Conservation (phyloP, 1,140 invertebrate genomes). For the Reticulitermes speratus region DNA sequence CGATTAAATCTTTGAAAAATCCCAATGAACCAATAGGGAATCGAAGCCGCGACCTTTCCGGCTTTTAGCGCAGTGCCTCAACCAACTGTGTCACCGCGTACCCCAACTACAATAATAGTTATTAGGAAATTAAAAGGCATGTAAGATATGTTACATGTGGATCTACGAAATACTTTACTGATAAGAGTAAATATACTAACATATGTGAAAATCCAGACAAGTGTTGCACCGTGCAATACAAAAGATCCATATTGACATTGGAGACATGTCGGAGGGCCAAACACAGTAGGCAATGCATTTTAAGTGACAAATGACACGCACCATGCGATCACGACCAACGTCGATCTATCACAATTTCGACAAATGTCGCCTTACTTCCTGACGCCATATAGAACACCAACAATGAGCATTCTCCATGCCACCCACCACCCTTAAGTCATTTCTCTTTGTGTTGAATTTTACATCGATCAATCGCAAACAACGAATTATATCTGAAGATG, state of each 20-base stretch:
- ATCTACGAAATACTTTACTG: too few relatives aligned
- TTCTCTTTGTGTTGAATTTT: not conserved
- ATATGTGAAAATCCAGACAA: not conserved
- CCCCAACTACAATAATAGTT: too few relatives aligned
- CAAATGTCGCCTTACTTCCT: slow-evolving; percentile 10
- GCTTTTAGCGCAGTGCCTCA: too few relatives aligned
- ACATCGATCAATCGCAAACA: not conserved
- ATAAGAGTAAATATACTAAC: too few relatives aligned
- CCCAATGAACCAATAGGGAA: too few relatives aligned
- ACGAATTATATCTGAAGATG: not conserved
- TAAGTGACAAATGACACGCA: slow-evolving; percentile 15
- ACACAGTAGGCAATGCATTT: not conserved
- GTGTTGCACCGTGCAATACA: not conserved
- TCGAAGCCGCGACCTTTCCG: too few relatives aligned
- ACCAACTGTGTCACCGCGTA: too few relatives aligned
- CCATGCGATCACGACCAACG: not conserved
- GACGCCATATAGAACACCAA: not conserved
- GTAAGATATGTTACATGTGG: too few relatives aligned
- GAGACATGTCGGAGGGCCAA: not conserved
- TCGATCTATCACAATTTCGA: slow-evolving; percentile 15
- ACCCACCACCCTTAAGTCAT: not conserved
- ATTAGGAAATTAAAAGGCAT: too few relatives aligned
- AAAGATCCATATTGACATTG: not conserved
- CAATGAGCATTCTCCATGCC: not conserved
- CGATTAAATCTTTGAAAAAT: too few relatives aligned